phyloP scores from a whole-genome alignment of 1,140 invertebrate genomes.

The Lordiphosa stackelbergi region DNA sequence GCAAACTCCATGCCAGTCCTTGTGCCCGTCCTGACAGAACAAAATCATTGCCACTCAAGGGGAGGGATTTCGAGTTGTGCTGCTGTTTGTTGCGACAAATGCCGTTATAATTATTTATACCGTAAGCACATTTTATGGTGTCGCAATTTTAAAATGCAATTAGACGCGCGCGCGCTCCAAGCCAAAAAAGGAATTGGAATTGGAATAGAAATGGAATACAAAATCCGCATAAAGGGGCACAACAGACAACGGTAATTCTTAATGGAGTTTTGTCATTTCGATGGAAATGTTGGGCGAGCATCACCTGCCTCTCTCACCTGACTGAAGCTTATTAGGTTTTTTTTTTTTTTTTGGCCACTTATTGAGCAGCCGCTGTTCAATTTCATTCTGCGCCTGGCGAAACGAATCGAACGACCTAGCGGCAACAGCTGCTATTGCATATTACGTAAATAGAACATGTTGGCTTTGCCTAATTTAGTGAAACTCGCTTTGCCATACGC shows the following conservation, averaged over 20 bases:
- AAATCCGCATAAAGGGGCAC: slow-evolving; percentile 21
- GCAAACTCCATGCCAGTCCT: slow-evolving; percentile 10
- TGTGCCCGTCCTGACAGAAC: slow-evolving; percentile 43
- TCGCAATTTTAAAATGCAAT: slow-evolving; percentile 76
- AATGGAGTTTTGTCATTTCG: slow-evolving; percentile 69
- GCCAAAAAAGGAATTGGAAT: slow-evolving; percentile 37
- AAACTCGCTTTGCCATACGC: slow-evolving; percentile 28
- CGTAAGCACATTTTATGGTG: slow-evolving; percentile 75
- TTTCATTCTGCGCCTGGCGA: slow-evolving; percentile 21
- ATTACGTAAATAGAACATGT: slow-evolving; percentile 20
- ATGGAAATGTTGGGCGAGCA: slow-evolving; percentile 30
- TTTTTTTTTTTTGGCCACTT: slow-evolving; percentile 23
- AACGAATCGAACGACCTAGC: slow-evolving; percentile 41
- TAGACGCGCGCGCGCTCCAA: slow-evolving; percentile 52
- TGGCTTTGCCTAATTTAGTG: slow-evolving; percentile 41
- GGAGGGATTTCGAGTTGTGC: slow-evolving; percentile 23
- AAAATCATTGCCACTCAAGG: slow-evolving; percentile 59
- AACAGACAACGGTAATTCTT: slow-evolving; percentile 45
- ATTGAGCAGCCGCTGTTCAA: slow-evolving; percentile 53
- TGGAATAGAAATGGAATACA: slow-evolving; percentile 38
- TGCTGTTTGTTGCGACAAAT: slow-evolving; percentile 70
- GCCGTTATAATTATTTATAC: slow-evolving; percentile 75
- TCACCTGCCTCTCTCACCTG: slow-evolving; percentile 14
- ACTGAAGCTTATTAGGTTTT: slow-evolving; percentile 10
- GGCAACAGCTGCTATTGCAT: slow-evolving; percentile 45